Conservation (phyloP, 2,797 vertebrate genomes). For the Gymnocypris eckloni region DNA sequence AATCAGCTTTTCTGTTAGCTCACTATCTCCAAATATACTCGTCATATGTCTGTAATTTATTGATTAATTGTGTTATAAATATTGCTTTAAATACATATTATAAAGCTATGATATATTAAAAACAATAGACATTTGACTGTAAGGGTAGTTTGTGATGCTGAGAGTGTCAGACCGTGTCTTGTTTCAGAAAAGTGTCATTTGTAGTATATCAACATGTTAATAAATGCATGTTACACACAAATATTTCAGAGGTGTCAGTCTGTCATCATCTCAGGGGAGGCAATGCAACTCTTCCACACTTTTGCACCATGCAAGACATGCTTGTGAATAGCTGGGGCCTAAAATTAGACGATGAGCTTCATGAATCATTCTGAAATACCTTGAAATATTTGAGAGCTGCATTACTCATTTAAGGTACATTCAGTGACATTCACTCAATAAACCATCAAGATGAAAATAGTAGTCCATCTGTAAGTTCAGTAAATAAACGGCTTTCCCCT, state of each 20-base stretch:
- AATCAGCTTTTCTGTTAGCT: not conserved
- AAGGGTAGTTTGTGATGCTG: not conserved
- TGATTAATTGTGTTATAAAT: not conserved
- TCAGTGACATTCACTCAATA: slow-evolving; percentile 5
- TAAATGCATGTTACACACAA: not conserved
- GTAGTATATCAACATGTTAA: not conserved
- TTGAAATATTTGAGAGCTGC: slow-evolving; percentile 2
- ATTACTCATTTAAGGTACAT: not conserved
- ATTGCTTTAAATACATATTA: not conserved
- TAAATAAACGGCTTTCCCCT: not conserved
- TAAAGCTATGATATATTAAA: not conserved
- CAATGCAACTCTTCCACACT: slow-evolving; percentile 9
- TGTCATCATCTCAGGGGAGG: not conserved
- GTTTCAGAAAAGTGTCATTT: not conserved
- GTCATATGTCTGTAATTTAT: not conserved
- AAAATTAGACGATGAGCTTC: not conserved
- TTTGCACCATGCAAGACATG: slow-evolving; percentile 2
- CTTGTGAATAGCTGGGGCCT: not conserved
- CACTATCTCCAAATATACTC: too few relatives aligned
- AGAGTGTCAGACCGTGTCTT: not conserved
- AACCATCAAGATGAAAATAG: not conserved
- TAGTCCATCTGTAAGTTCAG: not conserved
- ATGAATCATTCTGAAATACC: slow-evolving; percentile 10
- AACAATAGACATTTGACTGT: not conserved
- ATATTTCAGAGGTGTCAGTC: not conserved